Evolutionary conservation across 2,888 invertebrate genomes (phyloP), one percentile per base, ranked within the genome.

Genomic region (Beris morrisii): DNA sequence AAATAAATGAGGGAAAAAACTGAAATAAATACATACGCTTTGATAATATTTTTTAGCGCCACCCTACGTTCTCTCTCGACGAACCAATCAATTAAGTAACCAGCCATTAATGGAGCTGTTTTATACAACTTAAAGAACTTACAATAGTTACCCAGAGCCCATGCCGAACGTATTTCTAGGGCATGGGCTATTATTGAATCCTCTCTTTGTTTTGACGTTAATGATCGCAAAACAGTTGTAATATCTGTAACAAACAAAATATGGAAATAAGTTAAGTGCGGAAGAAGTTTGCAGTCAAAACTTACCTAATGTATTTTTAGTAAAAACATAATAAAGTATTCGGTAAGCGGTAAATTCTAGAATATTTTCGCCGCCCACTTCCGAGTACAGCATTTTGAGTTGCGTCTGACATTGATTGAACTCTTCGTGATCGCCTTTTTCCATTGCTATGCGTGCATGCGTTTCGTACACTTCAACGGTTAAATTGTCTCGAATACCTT

Each of bases 401-500:
- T 99, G 99, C 12, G 97, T 96, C 83, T 99, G 99, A 79, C 99
- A 99, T 81, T 99, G 98, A 84, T 99, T 99, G 79, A 98, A 99
- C 80, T 99, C 99, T 78, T 97, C 97, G 79, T 97, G 96, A 78
- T 99, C 99, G 63, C 95, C 95, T 82, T 93, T 97, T 81, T 99
- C 98, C 79, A 99, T 85, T 58, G 98, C 97, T 75, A 99, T 95
- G 65, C 97, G 86, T 4, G 97, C 98, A 83, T 99, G 98, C 4
- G 96, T 97, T 84, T 99, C 99, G 83, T 99, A 99, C 11, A 99
- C 99, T 77, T 92, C 87, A n/a, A 99, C 91, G 64, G 98, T 97
- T 78, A 99, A 97, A 71, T 86, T 85, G 83, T 97, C 93, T 72
- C 98, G 84, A 73, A 99, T 87, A 74, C 97, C 95, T 87, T 99